Base-by-base conservation (phyloP, 2,113 vertebrate genomes). In the Megaceryle maxima region DNA sequence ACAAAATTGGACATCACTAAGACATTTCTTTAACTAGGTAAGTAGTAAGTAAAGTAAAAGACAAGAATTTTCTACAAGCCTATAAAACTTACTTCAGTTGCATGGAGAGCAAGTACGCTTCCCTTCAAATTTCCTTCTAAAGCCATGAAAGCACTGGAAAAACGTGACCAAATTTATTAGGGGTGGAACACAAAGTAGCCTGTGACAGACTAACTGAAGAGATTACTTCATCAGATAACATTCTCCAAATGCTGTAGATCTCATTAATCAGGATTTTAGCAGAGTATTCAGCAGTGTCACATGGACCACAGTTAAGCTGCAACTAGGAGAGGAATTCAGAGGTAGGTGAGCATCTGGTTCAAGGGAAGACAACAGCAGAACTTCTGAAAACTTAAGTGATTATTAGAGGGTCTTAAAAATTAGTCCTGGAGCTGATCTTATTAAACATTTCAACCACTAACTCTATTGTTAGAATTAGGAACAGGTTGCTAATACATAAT, bases 191-290 rank as follows among this genome's bases (percentile, higher is more conserved):
- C 31, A n/a, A 41, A 50, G 56, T 39, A 70, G 80, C 63, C 80
- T 18, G 2, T 37, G 59, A 70, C 72, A 86, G 73, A 59, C 91
- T 76, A 88, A 77, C 63, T 46, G 25, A n/a, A 50, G 72, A 69
- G 94, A 76, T 94, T 87, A 88, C 35, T 67, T 90, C 86, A 93
- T 74, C 80, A 81, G 95, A 59, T 87, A 92, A 70, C 76, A 67
- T 83, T 81, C 76, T 43, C 80, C 73, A 93, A 94, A 55, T 4
- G 68, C 91, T 68, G 83, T 39, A 72, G 86, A 94, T 94, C 88
- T 78, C 86, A 50, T 55, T 95, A 95, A 94, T 90, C 86, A 50
- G 92, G 96, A 67, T 43, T 90, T 95, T 62, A 92, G 83, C 79
- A 63, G 59, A 46, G 83, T 24, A 20, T 46, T 94, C 86, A 83